A percentile compares a stretch with the other conserved stretches of the same genome.
Evolutionary conservation across 2,888 invertebrate species (phyloP).

Genomic region (Phortica magna): DNA sequence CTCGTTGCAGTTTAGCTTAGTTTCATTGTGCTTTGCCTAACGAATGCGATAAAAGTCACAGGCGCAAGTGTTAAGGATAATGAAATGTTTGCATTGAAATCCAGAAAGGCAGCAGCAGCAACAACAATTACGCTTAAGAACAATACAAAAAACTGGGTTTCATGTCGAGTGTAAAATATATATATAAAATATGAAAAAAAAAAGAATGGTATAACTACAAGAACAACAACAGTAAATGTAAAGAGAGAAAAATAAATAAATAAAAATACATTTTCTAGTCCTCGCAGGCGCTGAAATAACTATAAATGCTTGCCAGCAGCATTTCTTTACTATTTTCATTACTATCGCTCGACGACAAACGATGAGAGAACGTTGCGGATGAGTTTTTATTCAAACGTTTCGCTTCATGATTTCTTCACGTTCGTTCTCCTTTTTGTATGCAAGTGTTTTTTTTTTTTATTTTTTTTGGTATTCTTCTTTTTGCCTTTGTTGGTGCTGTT

Average conservation of each 20-base stretch:
- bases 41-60: constrained; percentile 30
- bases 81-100: constrained; percentile 43
- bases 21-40: neutral
- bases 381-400: neutral
- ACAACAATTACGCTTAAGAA: constrained; percentile 22
- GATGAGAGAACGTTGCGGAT: neutral
- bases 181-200: neutral
- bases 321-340: constrained; percentile 46
- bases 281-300: constrained; percentile 42
- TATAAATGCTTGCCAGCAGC: constrained; percentile 55
- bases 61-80: constrained; percentile 35
- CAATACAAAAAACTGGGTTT: constrained; percentile 33
- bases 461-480: neutral
- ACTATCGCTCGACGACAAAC: constrained; percentile 23
- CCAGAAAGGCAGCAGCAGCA: constrained; percentile 3
- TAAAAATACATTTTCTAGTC: neutral
- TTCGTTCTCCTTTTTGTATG: constrained; percentile 15
- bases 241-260: neutral
- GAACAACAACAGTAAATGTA: neutral
- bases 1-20: constrained; percentile 1
- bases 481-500: neutral
- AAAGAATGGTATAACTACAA: neutral
- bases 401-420: constrained; percentile 1
- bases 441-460: constrained; percentile 35
- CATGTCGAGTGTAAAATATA: constrained; percentile 27